Conservation (phyloP, 2,113 vertebrate genomes). For the Mixornis gularis region DNA sequence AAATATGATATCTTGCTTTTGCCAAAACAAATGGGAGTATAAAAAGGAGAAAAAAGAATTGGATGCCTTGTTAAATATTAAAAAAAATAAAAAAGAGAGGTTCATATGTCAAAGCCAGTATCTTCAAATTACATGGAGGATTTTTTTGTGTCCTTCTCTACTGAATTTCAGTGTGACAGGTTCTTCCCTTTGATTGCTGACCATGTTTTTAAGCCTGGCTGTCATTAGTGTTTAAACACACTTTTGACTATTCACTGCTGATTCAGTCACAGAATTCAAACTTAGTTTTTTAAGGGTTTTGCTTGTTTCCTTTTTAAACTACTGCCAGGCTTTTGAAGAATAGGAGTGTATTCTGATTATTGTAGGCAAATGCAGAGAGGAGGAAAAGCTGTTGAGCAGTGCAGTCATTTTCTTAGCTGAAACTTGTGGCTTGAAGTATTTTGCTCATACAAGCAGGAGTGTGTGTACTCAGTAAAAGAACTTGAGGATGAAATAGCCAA, state of each 20-base stretch:
- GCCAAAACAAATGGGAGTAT: not conserved
- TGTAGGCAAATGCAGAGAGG: not conserved
- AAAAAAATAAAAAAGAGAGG: not conserved
- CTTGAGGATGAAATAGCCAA: not conserved
- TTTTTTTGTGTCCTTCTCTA: not conserved
- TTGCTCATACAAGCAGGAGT: not conserved
- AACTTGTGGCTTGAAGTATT: not conserved
- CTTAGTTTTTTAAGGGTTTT: slow-evolving; percentile 31
- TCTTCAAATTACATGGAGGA: not conserved
- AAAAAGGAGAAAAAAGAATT: not conserved
- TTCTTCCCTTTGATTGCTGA: not conserved
- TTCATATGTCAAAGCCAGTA: not conserved
- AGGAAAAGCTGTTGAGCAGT: slow-evolving; percentile 1
- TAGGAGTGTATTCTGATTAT: slow-evolving; percentile 1
- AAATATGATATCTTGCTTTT: not conserved
- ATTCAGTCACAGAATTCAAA: slow-evolving; percentile 18
- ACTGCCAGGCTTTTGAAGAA: slow-evolving; percentile 22
- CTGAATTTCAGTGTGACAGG: not conserved
- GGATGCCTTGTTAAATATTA: not conserved
- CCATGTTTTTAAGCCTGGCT: slow-evolving; percentile 1
- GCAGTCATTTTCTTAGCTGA: slow-evolving; percentile 32
- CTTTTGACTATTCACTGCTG: slow-evolving; percentile 22
- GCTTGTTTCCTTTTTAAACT: slow-evolving; percentile 29
- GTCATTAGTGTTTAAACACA: not conserved
- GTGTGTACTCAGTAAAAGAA: not conserved